Evolutionary conservation across 2,797 vertebrate species (phyloP), one percentile per base, ranked within the genome.

Genomic region (Tadarida brasiliensis): DNA sequence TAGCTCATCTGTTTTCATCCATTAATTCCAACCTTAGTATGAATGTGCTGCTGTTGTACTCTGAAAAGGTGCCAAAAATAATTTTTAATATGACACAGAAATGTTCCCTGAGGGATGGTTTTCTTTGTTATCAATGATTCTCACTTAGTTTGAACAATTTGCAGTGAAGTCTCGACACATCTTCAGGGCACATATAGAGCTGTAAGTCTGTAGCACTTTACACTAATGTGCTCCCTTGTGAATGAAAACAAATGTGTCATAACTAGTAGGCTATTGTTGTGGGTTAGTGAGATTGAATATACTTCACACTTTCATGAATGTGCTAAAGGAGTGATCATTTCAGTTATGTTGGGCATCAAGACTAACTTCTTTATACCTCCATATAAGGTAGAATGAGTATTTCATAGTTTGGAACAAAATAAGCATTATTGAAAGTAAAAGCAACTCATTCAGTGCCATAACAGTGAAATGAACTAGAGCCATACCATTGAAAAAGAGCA

Each of bases 101-200:
- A 92, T 67, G 56, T 92, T 94, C 67, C 59, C 54, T 26, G 11
- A 87, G 54, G 24, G 67, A 68, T 95, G 11, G 0, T 85, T 96
- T 90, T 44, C 65, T 94, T 94, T 94, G 35, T 87, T 91, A 33
- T 93, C 26, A 93, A 67, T 71, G 49, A 91, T 94, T 95, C 84
- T 94, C 74, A 91, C n/a, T 89, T 91, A 51, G 39, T 94, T 84
- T 91, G 49, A 70, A 95, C 54, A 94, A 81, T 94, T 95, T 96
- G 17, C 11, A 44, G 77, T n/a, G 83, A 96, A 78, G 44, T 67
- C 54, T 91, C 33, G 6, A 39, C 80, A 95, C 17, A 85, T 78
- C 59, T 94, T 70, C 71, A 47, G 54, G 71, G 51, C 39, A 95
- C 70, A 67, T 76, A 57, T 14, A 94, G 93, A 94, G 56, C 49